Conservation (phyloP, 2,888 invertebrate genomes). For the Cheilosia vernalis region DNA sequence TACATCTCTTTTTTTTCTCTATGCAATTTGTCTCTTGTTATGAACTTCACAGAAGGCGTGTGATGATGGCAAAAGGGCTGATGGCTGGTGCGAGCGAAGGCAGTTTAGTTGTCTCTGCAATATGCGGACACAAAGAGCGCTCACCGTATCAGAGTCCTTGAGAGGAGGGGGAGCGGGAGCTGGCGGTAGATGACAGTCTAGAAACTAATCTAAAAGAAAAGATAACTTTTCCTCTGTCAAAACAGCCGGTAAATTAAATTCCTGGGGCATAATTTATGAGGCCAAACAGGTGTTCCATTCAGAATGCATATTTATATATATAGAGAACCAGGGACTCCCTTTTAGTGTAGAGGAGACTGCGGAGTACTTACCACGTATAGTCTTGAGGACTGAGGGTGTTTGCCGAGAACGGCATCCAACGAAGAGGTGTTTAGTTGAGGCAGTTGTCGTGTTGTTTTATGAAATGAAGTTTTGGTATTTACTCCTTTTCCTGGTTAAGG, state of each 20-base stretch:
- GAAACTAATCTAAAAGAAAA: slow-evolving; percentile 75
- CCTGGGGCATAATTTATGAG: slow-evolving; percentile 80
- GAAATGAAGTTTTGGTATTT: slow-evolving; percentile 68
- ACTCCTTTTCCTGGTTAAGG: slow-evolving; percentile 25
- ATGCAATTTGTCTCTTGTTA: slow-evolving; percentile 75
- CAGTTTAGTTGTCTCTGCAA: slow-evolving; percentile 50
- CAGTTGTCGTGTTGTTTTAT: slow-evolving; percentile 67
- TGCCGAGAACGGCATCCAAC: slow-evolving; percentile 8
- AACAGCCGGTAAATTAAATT: slow-evolving; percentile 78
- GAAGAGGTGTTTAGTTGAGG: slow-evolving; percentile 55
- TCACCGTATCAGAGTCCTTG: slow-evolving; percentile 25
- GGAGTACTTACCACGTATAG: slow-evolving; percentile 5
- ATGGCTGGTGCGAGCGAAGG: slow-evolving; percentile 17
- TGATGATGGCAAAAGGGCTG: slow-evolving; percentile 55
- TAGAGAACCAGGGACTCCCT: slow-evolving; percentile 29
- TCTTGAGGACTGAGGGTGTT: slow-evolving; percentile 30
- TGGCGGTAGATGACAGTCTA: slow-evolving; percentile 11
- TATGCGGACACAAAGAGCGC: slow-evolving; percentile 49
- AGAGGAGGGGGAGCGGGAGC: slow-evolving; percentile 1
- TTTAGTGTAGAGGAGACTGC: slow-evolving; percentile 5
- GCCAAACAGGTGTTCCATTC: slow-evolving; percentile 79
- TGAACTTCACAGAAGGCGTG: slow-evolving; percentile 71
- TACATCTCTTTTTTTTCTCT: slow-evolving; percentile 26
- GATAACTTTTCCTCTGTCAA: slow-evolving; percentile 75
- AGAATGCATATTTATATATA: slow-evolving; percentile 41